Conservation (phyloP, 1,140 invertebrate species). For the Paraescarpia echinospica region DNA sequence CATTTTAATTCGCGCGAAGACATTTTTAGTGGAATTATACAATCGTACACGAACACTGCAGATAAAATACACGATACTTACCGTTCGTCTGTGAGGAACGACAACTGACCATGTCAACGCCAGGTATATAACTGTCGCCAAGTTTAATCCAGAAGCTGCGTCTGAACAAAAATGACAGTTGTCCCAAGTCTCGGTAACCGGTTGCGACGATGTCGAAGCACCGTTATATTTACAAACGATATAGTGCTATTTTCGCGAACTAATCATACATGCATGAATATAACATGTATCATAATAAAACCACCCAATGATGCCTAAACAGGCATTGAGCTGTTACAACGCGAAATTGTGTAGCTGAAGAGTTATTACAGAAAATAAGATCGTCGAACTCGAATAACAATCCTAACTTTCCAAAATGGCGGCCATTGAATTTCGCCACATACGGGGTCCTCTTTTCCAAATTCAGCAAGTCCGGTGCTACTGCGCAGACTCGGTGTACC, state of each 20-base stretch:
- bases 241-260: not conserved
- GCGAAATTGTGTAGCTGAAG: not conserved
- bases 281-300: not conserved
- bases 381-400: constrained; percentile 5
- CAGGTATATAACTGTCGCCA: not conserved
- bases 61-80: not conserved
- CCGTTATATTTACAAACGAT: constrained; percentile 1
- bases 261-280: not conserved
- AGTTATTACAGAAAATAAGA: not conserved
- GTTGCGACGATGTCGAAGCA: not conserved
- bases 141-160: not conserved
- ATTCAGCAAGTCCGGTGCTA: not conserved
- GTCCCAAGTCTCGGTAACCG: not conserved
- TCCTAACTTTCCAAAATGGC: constrained; percentile 34
- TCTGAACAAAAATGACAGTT: constrained; percentile 6
- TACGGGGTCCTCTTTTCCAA: constrained; percentile 3
- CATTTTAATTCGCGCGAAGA: not conserved
- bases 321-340: not conserved
- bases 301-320: not conserved
- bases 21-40: not conserved
- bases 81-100: not conserved
- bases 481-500: not conserved
- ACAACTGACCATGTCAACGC: not conserved
- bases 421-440: constrained; percentile 40
- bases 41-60: not conserved